Evolutionary conservation across 2,888 invertebrate species (phyloP), one percentile per base, ranked within the genome.

Genomic region (Chrysotoxum bicinctum): DNA sequence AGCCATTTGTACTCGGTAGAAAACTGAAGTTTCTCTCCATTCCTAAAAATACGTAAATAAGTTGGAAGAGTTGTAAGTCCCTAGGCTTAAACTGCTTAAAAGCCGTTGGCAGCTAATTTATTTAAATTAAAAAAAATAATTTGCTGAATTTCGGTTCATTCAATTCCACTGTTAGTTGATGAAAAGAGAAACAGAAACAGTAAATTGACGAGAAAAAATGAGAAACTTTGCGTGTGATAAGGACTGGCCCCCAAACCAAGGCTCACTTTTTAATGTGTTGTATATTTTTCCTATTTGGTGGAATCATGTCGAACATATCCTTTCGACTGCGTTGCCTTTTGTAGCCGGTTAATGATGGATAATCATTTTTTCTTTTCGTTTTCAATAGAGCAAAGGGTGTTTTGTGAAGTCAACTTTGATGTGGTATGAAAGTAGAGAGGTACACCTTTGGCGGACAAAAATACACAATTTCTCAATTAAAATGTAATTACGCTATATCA

Each of bases 381-480:
- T 43, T 43, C 21, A 50, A 0, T 12, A 8, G 3, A 50, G 14
- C 9, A n/a, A 50, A 50, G 23, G n/a, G 32, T 45, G 8, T 56
- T 64, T 26, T 45, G 32, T 56, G 64, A 35, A 16, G 19, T 54
- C 54, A 64, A 21, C 2, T 43, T 43, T 16, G 43, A 62, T 23
- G 30, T 43, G 45, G 62, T 35, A 3, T n/a, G 48, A 14, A 12
- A 64, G 50, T 50, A 45, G 1, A n/a, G 40, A 45, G 62, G 54
- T 40, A 40, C 43, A 54, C 50, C 26, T 2, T 19, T 45, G 8
- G 16, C 3, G 9, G 14, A 14, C 40, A 23, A 10, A 26, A 35
- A 14, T 35, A 76, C 72, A 84, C 75, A 80, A 84, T 80, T 76
- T 84, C 80, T 80, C 84, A 84, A 84, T 84, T 80, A 84, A 84